A percentile compares a stretch with the other conserved stretches of the same genome.
Evolutionary conservation across 2,113 vertebrate species (phyloP).

Genomic region (Prunella fulvescens): DNA sequence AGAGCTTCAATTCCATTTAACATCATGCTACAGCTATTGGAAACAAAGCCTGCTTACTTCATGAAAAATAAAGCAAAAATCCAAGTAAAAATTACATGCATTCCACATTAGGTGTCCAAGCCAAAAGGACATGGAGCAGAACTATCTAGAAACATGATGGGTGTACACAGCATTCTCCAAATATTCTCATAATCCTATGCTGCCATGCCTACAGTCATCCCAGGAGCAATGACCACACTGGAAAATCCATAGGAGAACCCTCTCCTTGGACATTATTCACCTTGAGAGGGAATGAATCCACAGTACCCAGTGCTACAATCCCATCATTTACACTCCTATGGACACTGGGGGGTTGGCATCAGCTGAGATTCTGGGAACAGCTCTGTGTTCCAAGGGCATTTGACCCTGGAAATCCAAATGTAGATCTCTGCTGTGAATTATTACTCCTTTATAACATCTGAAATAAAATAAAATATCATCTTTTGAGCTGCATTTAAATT

Average conservation of each 20-base stretch:
- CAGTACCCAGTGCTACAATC: accelerated
- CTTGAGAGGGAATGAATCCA: neutral
- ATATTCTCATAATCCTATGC: neutral
- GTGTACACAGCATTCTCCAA: neutral
- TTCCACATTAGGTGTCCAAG: neutral
- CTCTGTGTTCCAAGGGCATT: constrained; percentile 12
- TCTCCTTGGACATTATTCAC: neutral
- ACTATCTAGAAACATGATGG: neutral
- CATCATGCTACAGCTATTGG: neutral
- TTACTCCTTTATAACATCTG: neutral
- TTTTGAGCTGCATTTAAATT: constrained; percentile 54
- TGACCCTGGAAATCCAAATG: neutral
- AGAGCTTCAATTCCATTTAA: neutral
- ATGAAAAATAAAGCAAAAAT: neutral
- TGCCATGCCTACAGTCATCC: neutral
- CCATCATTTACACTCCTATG: neutral
- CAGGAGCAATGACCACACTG: neutral
- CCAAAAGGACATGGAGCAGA: neutral
- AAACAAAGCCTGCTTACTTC: neutral
- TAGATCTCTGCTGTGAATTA: neutral
- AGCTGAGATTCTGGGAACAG: neutral
- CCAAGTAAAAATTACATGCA: neutral
- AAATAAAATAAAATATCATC: constrained; percentile 52
- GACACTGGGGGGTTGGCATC: neutral
- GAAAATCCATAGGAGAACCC: neutral